These are phyloP conservation scores for Phyllopteryx taeniolatus DNA, from an alignment of 2,113 vertebrate species.

Conservation along the genomic window DNA sequence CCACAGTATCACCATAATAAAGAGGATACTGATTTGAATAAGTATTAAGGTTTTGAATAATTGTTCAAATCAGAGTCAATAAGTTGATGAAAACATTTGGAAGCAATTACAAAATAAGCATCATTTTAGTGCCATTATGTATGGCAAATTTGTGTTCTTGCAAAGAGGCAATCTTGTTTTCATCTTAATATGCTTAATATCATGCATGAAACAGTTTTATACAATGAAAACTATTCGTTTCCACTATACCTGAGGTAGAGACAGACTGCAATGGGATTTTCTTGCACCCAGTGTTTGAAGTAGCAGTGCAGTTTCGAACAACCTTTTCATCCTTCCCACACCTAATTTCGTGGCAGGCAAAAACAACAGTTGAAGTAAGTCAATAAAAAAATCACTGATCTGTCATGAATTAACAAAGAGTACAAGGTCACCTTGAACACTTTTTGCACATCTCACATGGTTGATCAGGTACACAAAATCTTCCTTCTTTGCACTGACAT, in stretches of 20 bases:
- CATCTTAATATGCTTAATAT: too few species aligned
- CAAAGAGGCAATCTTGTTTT: not conserved
- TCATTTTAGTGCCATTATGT: not conserved
- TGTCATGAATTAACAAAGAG: not conserved
- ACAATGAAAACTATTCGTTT: not conserved
- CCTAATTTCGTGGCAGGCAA: conserved; percentile 33
- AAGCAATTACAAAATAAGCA: not conserved
- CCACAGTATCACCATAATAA: not conserved
- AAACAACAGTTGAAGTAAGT: not conserved
- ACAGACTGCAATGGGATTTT: conserved; percentile 1
- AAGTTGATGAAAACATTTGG: not conserved
- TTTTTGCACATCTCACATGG: conserved; percentile 72
- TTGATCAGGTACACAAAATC: conserved; percentile 64
- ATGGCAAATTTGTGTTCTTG: not conserved
- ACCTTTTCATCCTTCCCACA: conserved; percentile 60
- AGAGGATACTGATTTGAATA: not conserved
- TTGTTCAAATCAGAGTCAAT: not conserved
- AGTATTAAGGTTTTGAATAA: not conserved
- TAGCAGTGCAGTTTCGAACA: conserved; percentile 62
- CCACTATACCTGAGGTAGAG: conserved; percentile 18
- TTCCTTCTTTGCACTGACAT: conserved; percentile 64
- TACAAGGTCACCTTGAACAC: conserved; percentile 58
- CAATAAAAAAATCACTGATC: not conserved
- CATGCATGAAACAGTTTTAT: not conserved
- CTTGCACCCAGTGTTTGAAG: conserved; percentile 57